A percentile compares a stretch with the other conserved stretches of the same genome.
Evolutionary conservation across 1,140 invertebrate genomes (phyloP).

Genomic region (Pseudomyrmex sp.): DNA sequence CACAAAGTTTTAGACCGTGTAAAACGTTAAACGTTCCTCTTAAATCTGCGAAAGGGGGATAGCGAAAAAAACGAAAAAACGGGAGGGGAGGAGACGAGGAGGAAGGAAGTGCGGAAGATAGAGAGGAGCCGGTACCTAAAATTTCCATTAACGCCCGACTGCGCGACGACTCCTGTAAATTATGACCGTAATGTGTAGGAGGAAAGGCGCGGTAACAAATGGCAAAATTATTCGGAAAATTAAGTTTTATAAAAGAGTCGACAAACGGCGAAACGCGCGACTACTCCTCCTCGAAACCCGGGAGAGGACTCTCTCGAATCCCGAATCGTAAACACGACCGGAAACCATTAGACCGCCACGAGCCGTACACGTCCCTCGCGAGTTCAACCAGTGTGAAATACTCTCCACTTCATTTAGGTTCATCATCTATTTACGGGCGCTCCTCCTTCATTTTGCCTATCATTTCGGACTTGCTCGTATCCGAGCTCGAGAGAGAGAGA

Average conservation of each 20-base stretch:
- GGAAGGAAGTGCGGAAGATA: slow-evolving; percentile 52
- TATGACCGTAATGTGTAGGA: slow-evolving; percentile 67
- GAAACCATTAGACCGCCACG: slow-evolving; percentile 29
- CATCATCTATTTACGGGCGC: slow-evolving; percentile 38
- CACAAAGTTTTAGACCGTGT: slow-evolving; percentile 45
- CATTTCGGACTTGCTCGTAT: slow-evolving; percentile 19
- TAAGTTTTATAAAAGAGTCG: slow-evolving; percentile 70
- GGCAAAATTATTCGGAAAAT: slow-evolving; percentile 71
- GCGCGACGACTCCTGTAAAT: slow-evolving; percentile 64
- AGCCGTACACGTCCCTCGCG: slow-evolving; percentile 20
- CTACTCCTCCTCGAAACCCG: too few relatives aligned
- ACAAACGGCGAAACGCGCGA: background rate
- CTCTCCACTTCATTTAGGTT: slow-evolving; percentile 40
- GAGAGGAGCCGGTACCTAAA: slow-evolving; percentile 66
- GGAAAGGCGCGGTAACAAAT: slow-evolving; percentile 66
- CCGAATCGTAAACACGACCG: slow-evolving; percentile 50
- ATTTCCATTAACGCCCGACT: slow-evolving; percentile 70
- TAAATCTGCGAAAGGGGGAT: background rate
- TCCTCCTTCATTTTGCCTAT: slow-evolving; percentile 39
- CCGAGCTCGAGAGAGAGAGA: background rate
- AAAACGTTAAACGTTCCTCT: slow-evolving; percentile 57
- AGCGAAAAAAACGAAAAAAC: background rate
- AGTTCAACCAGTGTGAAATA: slow-evolving; percentile 58
- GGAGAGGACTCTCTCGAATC: slow-evolving; percentile 18
- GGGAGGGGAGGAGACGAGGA: too few relatives aligned